Evolutionary conservation across 2,888 invertebrate species (phyloP), one percentile per base, ranked within the genome.

Genomic region (Plagodis pulveraria): DNA sequence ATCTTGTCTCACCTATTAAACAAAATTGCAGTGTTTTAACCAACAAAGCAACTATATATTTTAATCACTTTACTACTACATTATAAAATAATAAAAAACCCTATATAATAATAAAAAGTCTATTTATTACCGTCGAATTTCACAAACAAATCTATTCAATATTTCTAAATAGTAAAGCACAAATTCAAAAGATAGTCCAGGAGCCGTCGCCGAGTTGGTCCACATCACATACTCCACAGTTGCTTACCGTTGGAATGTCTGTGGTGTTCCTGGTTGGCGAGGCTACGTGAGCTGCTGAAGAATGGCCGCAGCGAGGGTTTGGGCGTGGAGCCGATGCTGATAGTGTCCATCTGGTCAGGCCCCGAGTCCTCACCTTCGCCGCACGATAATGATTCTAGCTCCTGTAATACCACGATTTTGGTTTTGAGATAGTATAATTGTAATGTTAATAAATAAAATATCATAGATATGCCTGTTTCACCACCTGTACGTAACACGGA

Each of bases 281-380:
- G 95, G 71, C 96, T 97, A 68, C 96, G 94, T 70, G 97, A 97
- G 86, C 97, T 97, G 80, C 98, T 97, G 93, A 99, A 99, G 92
- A 99, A 99, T 5, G 99, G 99, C 79, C 98, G 93, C 67, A 99
- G 93, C 70, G 98, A 98, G 47, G 99, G 99, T 86, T 99, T 99
- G 12, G 99, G 99, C 47, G 99, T 99, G 71, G 99, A 99, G 66
- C 98, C 97, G 78, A 99, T 98, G 81, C 98, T 98, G 94, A 99
- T 96, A 52, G 98, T 98, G 87, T 99, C 99, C 93, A 97, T 94
- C 76, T 91, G 91, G 80, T 98, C 98, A 6, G 98, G 98, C 0
- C 97, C 98, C 9, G 98, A 98, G 84, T 99, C 99, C 76, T 96
- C 96, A 56, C 94, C 94, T 75, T 96, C 96, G 71, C 96, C 96